Percentiles rank a stretch among this genome's conserved stretches.
Conservation (phyloP, 2,113 vertebrate species). For the Nothobranchius kuhntae region DNA sequence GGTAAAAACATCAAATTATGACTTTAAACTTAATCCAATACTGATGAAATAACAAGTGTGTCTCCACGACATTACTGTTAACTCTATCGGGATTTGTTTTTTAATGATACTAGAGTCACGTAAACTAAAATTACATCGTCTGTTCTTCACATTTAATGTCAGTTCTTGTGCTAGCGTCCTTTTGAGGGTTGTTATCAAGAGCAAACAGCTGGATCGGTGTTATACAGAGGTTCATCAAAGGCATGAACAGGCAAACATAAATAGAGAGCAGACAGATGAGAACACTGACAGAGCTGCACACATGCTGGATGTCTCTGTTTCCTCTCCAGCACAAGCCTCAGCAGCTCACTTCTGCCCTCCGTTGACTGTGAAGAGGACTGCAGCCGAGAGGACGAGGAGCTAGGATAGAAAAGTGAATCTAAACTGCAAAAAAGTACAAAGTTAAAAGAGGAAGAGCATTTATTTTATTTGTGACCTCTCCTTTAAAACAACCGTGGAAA, state of each 20-base stretch:
- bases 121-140: not conserved
- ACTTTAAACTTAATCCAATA: slow-evolving; percentile 8
- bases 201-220: slow-evolving; percentile 26
- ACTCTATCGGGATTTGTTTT: not conserved
- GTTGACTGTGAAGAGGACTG: slow-evolving; percentile 70
- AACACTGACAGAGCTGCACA: slow-evolving; percentile 6
- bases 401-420: slow-evolving; percentile 4
- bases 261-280: slow-evolving; percentile 11
- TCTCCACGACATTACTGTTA: not conserved
- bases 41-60: not conserved
- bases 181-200: slow-evolving; percentile 1
- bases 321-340: slow-evolving; percentile 15
- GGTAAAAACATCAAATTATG: not conserved
- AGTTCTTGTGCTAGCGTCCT: not conserved
- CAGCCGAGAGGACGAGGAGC: slow-evolving; percentile 3
- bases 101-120: not conserved
- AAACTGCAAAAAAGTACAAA: too few relatives aligned
- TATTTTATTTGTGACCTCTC: too few relatives aligned
- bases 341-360: slow-evolving; percentile 89
- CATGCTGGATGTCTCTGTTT: slow-evolving; percentile 26
- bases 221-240: slow-evolving; percentile 24
- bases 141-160: not conserved
- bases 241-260: slow-evolving; percentile 33
- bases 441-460: too few relatives aligned
- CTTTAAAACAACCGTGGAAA: too few relatives aligned